Percentiles rank a stretch among this genome's conserved stretches.
Conservation (phyloP, 1,140 invertebrate genomes). For the Hycleus phaleratus region DNA sequence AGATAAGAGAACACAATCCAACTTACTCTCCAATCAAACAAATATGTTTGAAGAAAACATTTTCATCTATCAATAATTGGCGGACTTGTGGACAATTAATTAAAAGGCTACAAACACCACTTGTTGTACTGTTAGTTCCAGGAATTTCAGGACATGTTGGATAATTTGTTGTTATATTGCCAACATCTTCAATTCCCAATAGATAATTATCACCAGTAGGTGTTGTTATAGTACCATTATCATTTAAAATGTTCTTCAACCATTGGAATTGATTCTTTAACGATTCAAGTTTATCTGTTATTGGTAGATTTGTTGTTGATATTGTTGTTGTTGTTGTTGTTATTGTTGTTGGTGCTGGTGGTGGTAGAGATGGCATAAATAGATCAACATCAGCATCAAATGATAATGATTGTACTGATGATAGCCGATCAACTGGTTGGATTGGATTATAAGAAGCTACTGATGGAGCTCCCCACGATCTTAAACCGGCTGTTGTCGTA, state of each 20-base stretch:
- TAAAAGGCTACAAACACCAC: conserved; percentile 26
- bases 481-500: too few species aligned
- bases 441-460: too few species aligned
- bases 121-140: conserved; percentile 3
- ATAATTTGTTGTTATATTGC: conserved; percentile 9
- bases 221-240: conserved; percentile 19
- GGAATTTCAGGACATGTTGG: conserved; percentile 18
- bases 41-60: conserved; percentile 22
- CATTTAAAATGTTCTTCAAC: conserved; percentile 17
- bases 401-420: too few species aligned
- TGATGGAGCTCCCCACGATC: too few species aligned
- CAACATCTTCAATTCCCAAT: conserved; percentile 21
- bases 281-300: background rate
- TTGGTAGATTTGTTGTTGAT: background rate
- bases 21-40: conserved; percentile 23
- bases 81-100: conserved; percentile 24
- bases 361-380: too few species aligned
- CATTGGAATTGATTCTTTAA: conserved; percentile 21
- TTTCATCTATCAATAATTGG: conserved; percentile 14
- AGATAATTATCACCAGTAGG: conserved; percentile 16
- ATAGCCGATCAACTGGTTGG: too few species aligned
- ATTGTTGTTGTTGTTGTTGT: too few species aligned
- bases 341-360: too few species aligned
- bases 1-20: background rate
- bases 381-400: too few species aligned